Conservation (phyloP, 2,797 vertebrate genomes). For the Eulemur mongoz region DNA sequence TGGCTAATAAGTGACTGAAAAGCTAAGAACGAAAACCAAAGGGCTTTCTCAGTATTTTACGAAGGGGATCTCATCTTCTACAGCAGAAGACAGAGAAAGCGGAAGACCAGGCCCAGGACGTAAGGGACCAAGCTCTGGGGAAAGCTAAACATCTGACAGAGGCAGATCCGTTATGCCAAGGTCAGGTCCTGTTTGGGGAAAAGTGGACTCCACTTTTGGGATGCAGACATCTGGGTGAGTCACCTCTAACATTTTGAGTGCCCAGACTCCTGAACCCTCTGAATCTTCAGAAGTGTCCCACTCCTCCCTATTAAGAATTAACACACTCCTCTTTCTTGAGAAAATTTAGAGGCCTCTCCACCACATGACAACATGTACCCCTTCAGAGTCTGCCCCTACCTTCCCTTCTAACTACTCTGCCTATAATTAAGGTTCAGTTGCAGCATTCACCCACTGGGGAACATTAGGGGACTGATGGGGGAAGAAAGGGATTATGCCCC, state of each 20-base stretch:
- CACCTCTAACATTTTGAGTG: not conserved
- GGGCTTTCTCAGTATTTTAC: not conserved
- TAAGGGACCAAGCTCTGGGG: not conserved
- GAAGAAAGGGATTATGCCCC: not conserved
- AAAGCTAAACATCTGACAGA: not conserved
- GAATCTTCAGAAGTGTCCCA: not conserved
- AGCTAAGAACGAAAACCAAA: not conserved
- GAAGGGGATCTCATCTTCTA: not conserved
- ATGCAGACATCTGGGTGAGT: not conserved
- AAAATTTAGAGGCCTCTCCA: not conserved
- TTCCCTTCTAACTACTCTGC: not conserved
- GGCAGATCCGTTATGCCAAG: not conserved
- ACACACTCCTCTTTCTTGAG: not conserved
- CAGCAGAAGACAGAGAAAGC: not conserved
- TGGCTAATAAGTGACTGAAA: not conserved
- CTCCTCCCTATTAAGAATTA: not conserved
- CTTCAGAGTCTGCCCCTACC: not conserved
- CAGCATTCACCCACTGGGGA: not conserved
- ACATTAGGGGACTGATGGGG: not conserved
- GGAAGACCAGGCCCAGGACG: not conserved
- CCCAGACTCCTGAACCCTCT: not conserved
- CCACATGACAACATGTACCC: rapidly evolving
- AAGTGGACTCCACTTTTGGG: not conserved
- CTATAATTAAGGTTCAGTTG: not conserved
- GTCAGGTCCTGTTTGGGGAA: not conserved